phyloP scores from a whole-genome alignment of 2,797 vertebrate genomes.

The Gobio occitaniae region DNA sequence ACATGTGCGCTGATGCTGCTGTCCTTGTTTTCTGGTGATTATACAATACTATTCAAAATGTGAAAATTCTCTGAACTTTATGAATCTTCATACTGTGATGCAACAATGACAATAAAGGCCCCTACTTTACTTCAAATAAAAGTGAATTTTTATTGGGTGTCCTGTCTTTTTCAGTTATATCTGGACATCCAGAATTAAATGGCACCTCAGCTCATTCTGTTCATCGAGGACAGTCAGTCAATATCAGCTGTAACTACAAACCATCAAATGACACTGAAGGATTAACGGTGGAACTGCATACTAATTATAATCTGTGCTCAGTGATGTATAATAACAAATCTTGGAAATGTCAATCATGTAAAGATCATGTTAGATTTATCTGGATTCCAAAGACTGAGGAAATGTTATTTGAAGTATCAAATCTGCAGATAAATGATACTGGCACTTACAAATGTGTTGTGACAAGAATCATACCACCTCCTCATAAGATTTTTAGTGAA shows the following conservation, averaged over 20 bases:
- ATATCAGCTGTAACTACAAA: constrained; percentile 32
- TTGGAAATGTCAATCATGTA: background rate
- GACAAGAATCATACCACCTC: background rate
- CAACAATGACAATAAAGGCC: background rate
- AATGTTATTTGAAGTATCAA: constrained; percentile 35
- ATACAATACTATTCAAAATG: background rate
- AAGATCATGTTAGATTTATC: background rate
- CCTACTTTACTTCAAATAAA: background rate
- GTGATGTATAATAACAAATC: fast-evolving
- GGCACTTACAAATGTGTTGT: constrained; percentile 29
- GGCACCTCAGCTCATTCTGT: background rate
- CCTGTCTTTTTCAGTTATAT: background rate
- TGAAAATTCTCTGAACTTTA: too few species aligned
- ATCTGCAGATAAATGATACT: constrained; percentile 44
- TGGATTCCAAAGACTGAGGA: constrained; percentile 13
- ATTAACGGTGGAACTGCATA: background rate
- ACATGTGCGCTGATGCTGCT: constrained; percentile 13
- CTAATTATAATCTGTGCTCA: background rate
- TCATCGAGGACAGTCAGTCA: constrained; percentile 19
- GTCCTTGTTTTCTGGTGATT: constrained; percentile 28
- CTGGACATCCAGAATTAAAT: background rate
- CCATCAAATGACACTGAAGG: fast-evolving
- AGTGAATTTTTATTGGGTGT: background rate
- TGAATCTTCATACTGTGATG: background rate
- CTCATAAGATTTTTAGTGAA: background rate